Percentiles rank a stretch among this genome's conserved stretches.
Conservation (phyloP, 2,888 invertebrate genomes). For the Candidula unifasciata region DNA sequence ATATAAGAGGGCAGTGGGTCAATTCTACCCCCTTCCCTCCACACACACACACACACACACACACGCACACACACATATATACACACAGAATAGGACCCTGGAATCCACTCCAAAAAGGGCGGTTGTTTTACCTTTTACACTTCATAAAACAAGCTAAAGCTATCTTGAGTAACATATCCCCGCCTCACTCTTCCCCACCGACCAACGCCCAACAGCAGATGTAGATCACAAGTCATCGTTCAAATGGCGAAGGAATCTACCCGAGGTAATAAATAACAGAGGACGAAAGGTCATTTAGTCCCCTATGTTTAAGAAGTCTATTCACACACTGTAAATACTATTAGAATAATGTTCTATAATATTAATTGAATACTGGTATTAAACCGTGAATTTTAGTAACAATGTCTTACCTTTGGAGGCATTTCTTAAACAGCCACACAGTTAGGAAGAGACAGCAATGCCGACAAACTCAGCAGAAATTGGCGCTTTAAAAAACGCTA, state of each 20-base stretch:
- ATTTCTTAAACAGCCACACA: neutral
- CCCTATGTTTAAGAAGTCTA: neutral
- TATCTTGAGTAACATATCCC: too few species aligned
- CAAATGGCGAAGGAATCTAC: neutral
- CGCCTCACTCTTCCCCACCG: too few species aligned
- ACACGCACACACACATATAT: too few species aligned
- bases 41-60: too few species aligned
- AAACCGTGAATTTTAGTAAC: neutral
- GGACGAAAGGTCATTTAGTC: neutral
- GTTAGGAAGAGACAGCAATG: neutral
- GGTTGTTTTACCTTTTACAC: too few species aligned
- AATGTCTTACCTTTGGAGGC: conserved; percentile 4
- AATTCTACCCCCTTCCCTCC: too few species aligned
- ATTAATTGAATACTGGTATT: neutral
- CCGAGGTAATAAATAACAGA: neutral
- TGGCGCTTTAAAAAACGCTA: neutral
- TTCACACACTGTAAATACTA: neutral
- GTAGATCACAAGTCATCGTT: too few species aligned
- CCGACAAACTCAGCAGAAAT: neutral
- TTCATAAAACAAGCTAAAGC: too few species aligned
- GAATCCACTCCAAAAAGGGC: too few species aligned
- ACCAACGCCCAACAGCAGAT: too few species aligned
- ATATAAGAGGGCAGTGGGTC: too few species aligned
- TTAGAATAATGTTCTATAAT: neutral
- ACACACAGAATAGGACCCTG: too few species aligned